Conservation (phyloP, 2,113 vertebrate species). For the Romanogobio albipinnatus region DNA sequence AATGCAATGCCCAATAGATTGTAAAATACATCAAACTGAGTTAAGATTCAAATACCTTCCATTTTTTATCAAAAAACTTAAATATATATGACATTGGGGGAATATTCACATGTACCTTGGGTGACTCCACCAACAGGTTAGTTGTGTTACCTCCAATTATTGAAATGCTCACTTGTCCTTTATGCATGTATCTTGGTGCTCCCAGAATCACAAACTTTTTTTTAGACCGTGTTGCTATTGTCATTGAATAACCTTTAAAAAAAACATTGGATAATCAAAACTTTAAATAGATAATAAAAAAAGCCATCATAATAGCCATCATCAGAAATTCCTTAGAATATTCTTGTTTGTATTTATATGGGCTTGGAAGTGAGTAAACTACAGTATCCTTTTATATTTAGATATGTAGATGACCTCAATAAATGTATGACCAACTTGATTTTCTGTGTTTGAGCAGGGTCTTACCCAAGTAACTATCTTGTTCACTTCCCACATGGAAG, state of each 20-base stretch:
- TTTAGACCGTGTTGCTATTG: not conserved
- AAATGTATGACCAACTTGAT: not conserved
- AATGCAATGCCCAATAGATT: no score
- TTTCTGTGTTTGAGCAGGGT: not conserved
- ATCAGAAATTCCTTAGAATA: not conserved
- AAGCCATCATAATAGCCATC: not conserved
- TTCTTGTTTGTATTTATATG: not conserved
- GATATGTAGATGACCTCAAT: not conserved
- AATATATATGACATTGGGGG: not conserved
- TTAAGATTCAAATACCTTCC: no score
- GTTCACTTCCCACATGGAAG: slow-evolving; percentile 40
- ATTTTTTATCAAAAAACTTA: no score
- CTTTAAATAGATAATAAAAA: not conserved
- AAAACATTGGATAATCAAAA: not conserved
- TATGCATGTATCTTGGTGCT: slow-evolving; percentile 70
- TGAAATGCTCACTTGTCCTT: slow-evolving; percentile 59
- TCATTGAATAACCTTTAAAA: slow-evolving; percentile 73
- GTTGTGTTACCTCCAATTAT: fast-evolving
- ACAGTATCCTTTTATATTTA: not conserved
- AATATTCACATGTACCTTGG: slow-evolving; percentile 26
- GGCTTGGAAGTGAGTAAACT: not conserved
- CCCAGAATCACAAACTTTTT: slow-evolving; percentile 63
- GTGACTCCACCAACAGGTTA: slow-evolving; percentile 7
- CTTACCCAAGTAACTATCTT: slow-evolving; percentile 72
- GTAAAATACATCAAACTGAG: no score